These are phyloP conservation scores for Psophia crepitans DNA, from an alignment of 2,113 vertebrate genomes.

Conservation along the genomic window DNA sequence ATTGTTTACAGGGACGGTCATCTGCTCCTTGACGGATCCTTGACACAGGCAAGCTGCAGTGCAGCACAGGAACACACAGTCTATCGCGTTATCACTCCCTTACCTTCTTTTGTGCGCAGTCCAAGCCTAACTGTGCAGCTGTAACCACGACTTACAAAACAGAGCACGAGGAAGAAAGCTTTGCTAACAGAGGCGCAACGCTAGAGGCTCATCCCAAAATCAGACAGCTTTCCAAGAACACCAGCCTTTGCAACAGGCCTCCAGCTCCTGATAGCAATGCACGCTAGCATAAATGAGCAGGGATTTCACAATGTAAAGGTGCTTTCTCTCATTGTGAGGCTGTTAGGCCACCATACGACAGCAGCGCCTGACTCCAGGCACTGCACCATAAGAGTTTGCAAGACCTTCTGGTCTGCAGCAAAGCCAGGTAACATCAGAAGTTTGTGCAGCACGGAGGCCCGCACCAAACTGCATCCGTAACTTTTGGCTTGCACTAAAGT, in stretches of 20 bases:
- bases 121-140: neutral
- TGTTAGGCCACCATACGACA: neutral
- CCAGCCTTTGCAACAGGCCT: neutral
- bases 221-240: neutral
- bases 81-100: neutral
- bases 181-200: neutral
- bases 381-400: accelerated
- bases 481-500: neutral
- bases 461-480: neutral
- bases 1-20: neutral
- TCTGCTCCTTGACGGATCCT: neutral
- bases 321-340: neutral
- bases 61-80: neutral
- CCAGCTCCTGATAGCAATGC: neutral
- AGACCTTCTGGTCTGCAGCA: accelerated
- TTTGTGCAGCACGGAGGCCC: too few species aligned
- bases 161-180: neutral
- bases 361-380: neutral
- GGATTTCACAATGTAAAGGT: neutral
- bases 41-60: neutral
- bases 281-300: neutral
- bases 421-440: accelerated
- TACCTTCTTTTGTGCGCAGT: neutral
- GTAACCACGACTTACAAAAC: neutral
- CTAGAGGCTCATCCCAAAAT: neutral